These are phyloP conservation scores for Fregata magnificens DNA, from an alignment of 2,113 vertebrate species.

Conservation along the genomic window DNA sequence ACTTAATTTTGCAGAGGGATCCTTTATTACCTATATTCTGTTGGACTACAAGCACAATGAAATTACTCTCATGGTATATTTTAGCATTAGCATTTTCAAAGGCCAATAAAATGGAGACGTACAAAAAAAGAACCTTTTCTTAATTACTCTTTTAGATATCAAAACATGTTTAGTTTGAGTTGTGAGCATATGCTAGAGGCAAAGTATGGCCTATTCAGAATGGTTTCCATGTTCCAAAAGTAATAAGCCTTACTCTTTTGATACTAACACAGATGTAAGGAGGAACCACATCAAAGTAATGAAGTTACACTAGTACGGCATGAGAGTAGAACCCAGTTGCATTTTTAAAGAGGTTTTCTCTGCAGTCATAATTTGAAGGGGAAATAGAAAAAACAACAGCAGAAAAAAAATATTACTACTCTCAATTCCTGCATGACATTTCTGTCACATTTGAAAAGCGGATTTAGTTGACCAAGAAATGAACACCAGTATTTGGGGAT, in stretches of 20 bases:
- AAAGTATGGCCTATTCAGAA: neutral
- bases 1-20: neutral
- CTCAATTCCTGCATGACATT: neutral
- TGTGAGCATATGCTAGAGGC: neutral
- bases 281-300: neutral
- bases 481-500: slow-evolving; percentile 11
- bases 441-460: neutral
- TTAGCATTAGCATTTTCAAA: neutral
- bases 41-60: neutral
- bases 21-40: neutral
- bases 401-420: neutral
- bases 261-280: neutral
- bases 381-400: neutral
- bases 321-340: neutral
- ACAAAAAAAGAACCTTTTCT: neutral
- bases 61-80: neutral
- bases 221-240: neutral
- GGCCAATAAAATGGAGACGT: neutral
- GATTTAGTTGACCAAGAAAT: neutral
- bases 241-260: neutral
- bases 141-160: slow-evolving; percentile 20
- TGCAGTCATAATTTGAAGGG: neutral
- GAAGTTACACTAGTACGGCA: neutral
- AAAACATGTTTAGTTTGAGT: slow-evolving; percentile 1
- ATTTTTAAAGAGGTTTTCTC: neutral